Evolutionary conservation across 2,888 invertebrate genomes (phyloP).

Genomic region (Philereme transversata): DNA sequence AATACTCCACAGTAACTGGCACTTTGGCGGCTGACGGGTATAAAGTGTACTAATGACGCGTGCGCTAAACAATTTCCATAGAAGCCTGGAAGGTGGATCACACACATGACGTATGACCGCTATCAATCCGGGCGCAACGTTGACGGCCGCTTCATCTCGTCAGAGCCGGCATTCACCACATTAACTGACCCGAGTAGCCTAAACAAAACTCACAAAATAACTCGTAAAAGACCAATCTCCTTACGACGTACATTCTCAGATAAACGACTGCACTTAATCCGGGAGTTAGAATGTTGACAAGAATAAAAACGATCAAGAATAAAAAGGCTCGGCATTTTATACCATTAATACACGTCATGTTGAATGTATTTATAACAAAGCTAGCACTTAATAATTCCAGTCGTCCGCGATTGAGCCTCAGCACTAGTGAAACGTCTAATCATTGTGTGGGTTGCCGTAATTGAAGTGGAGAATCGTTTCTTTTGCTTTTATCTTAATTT

Average conservation of each 20-base stretch:
- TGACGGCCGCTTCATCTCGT: constrained; percentile 46
- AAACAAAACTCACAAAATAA: constrained; percentile 70
- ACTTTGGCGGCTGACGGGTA: constrained; percentile 30
- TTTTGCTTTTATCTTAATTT: constrained; percentile 80
- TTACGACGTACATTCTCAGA: constrained; percentile 71
- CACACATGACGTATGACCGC: constrained; percentile 49
- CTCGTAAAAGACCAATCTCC: constrained; percentile 67
- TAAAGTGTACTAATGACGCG: constrained; percentile 34
- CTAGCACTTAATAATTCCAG: constrained; percentile 78
- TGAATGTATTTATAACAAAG: constrained; percentile 80
- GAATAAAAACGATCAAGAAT: constrained; percentile 73
- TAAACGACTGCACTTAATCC: constrained; percentile 78
- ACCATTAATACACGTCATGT: constrained; percentile 76
- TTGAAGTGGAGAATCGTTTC: constrained; percentile 74
- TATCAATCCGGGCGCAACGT: constrained; percentile 48
- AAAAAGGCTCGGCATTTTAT: constrained; percentile 71
- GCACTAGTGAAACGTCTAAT: constrained; percentile 77
- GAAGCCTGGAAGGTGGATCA: constrained; percentile 44
- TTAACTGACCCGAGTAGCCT: constrained; percentile 59
- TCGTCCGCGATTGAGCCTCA: constrained; percentile 64
- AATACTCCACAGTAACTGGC: constrained; percentile 37
- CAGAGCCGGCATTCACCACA: constrained; percentile 47
- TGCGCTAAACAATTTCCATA: constrained; percentile 31
- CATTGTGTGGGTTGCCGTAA: constrained; percentile 80
- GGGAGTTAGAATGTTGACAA: constrained; percentile 79